Base-by-base conservation (phyloP, 23 tunicate species). In the Clavelina lepadiformis region DNA sequence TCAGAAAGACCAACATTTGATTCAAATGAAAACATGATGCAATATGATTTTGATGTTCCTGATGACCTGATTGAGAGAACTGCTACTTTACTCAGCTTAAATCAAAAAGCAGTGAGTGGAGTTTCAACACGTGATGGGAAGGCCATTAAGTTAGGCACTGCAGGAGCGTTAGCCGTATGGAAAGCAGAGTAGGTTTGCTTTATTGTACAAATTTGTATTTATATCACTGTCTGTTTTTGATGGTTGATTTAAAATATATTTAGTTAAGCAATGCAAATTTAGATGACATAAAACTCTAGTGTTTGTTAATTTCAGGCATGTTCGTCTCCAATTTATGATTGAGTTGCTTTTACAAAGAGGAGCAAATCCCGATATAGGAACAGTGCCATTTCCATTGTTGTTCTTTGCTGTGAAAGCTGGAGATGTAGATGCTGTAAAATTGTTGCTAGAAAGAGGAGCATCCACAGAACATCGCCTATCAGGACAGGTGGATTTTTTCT, bases 161-260 rank as follows among this genome's bases (percentile, higher is more conserved):
- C 83, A 32, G 78, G 72, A 30, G 88, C 96, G 25, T 50, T 88
- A 61, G 87, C 96, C 23, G 96, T 88, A 2, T 88, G 88, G 87
- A 88, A 88, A 60, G 76, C 96, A 2, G 96, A 88, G 96, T 88
- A 61, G 20, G 88, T 74, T 18, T 51, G 60, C 23, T 41, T 37
- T 23, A 22, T 11, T 41, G 15, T 41, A 8, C 49, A 15, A 11
- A 11, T 41, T 41, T 41, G 49, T 8, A 15, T 41, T 41, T 41
- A 15, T 15, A 8, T 41, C 15, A 41, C 49, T 41, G 11, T 41
- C 15, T 8, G 15, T 41, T 41, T 41, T 41, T 41, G 13, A 41
- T 13, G 15, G 11, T 13, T 41, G 15, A 41, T 11, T 11, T 41
- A 15, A 15, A 41, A 41, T 15, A 11, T 41, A 41, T 41, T 41